Conservation (phyloP, 2,888 invertebrate genomes). For the Chalcis sispes region DNA sequence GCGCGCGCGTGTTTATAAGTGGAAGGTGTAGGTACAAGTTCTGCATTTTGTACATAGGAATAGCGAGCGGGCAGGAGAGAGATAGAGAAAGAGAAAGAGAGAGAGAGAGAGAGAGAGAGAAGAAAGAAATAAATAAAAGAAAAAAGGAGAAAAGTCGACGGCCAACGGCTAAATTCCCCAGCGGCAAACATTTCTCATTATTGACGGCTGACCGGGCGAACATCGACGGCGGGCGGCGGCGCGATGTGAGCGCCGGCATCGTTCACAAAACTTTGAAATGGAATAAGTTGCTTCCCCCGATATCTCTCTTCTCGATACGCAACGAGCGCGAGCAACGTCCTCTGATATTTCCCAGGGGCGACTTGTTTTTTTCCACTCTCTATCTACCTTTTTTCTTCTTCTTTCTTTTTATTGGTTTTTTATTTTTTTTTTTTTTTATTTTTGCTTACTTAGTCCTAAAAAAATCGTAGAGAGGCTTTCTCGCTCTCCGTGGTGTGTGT, state of each 20-base stretch:
- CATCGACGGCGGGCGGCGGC: background rate
- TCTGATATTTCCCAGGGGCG: conserved; percentile 57
- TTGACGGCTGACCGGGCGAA: conserved; percentile 67
- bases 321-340: conserved; percentile 43
- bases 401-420: conserved; percentile 4
- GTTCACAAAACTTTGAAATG: conserved; percentile 66
- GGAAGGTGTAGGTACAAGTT: no score
- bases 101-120: background rate
- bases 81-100: background rate
- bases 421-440: background rate
- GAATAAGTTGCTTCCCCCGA: conserved; percentile 65
- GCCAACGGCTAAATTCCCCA: conserved; percentile 59
- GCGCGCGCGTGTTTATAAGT: no score
- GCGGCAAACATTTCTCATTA: conserved; percentile 69
- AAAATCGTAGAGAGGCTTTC: no score
- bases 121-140: background rate
- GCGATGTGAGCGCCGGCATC: conserved; percentile 44
- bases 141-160: no score
- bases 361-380: conserved; percentile 42
- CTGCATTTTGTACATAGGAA: no score
- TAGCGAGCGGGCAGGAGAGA: background rate
- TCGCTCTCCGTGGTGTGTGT: no score
- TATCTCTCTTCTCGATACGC: conserved; percentile 51
- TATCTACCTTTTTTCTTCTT: conserved; percentile 2
- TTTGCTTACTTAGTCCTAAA: no score